Evolutionary conservation across 2,113 vertebrate genomes (phyloP).

Genomic region (Hirundichthys speculiger): DNA sequence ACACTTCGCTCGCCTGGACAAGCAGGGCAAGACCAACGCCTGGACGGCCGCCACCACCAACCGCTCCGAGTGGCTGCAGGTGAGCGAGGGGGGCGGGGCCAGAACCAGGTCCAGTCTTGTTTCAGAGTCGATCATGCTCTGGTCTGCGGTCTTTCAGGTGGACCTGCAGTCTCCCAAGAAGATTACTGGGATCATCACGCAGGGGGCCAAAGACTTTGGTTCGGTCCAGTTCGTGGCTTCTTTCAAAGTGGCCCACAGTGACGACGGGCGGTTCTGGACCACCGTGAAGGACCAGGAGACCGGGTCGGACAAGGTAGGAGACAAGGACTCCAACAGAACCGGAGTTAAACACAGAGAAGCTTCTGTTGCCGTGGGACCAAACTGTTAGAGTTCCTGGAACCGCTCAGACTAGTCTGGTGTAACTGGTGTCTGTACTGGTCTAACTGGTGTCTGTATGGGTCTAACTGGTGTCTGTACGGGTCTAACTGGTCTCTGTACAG

Average conservation of each 20-base stretch:
- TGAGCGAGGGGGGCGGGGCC: conserved; percentile 53
- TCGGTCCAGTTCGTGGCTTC: conserved; percentile 90
- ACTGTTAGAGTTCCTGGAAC: no score
- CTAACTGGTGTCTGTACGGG: no score
- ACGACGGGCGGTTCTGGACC: conserved; percentile 84
- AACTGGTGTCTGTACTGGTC: no score
- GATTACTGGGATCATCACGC: conserved; percentile 90
- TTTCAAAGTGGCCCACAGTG: conserved; percentile 90
- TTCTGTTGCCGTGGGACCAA: no score
- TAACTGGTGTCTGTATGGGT: no score
- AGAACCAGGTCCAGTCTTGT: not conserved
- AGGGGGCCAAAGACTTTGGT: conserved; percentile 97
- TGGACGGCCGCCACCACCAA: conserved; percentile 86
- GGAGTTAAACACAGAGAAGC: no score
- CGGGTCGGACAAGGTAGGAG: conserved; percentile 81
- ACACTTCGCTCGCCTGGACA: conserved; percentile 90
- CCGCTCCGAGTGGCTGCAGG: conserved; percentile 92
- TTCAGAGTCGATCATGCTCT: not conserved
- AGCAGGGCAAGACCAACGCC: conserved; percentile 93
- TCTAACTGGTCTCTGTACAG: no score
- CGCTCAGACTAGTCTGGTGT: no score
- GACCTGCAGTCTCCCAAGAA: conserved; percentile 85
- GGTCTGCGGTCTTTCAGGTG: conserved; percentile 77
- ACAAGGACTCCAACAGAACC: no score
- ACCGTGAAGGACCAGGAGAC: conserved; percentile 80